Conservation (phyloP, 2,113 vertebrate species). For the Meleagris gallopavo region DNA sequence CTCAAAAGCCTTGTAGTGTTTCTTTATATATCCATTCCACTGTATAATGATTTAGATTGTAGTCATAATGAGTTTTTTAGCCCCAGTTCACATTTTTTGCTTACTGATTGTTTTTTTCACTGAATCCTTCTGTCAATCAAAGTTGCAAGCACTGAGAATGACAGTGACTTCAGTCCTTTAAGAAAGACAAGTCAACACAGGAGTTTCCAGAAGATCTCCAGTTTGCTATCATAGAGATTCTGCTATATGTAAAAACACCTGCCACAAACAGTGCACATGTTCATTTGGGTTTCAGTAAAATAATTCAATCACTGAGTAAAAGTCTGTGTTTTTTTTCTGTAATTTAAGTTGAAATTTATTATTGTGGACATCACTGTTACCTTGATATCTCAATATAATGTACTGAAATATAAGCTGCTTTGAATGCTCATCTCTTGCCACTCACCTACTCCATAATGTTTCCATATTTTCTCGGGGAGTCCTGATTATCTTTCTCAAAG, state of each 20-base stretch:
- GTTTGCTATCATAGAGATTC: neutral
- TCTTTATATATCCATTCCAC: neutral
- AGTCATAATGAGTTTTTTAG: neutral
- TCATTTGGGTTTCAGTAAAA: neutral
- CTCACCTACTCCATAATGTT: neutral
- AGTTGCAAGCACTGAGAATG: neutral
- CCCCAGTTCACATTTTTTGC: neutral
- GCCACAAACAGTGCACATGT: neutral
- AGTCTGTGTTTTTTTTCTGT: neutral
- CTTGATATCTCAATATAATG: neutral
- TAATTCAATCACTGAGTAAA: neutral
- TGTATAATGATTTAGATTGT: neutral
- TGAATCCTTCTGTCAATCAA: neutral
- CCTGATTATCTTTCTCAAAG: neutral
- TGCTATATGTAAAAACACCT: neutral
- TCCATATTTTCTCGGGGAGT: neutral
- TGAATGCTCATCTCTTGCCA: neutral
- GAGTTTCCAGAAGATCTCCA: neutral
- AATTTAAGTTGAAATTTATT: neutral
- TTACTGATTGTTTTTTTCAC: neutral
- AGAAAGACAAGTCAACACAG: neutral
- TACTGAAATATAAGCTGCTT: neutral
- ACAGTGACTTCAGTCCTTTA: neutral
- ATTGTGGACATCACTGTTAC: neutral
- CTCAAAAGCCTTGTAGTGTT: accelerated